These are phyloP conservation scores for Subacronicta megacephala DNA, from an alignment of 2,888 invertebrate genomes.

Conservation along the genomic window DNA sequence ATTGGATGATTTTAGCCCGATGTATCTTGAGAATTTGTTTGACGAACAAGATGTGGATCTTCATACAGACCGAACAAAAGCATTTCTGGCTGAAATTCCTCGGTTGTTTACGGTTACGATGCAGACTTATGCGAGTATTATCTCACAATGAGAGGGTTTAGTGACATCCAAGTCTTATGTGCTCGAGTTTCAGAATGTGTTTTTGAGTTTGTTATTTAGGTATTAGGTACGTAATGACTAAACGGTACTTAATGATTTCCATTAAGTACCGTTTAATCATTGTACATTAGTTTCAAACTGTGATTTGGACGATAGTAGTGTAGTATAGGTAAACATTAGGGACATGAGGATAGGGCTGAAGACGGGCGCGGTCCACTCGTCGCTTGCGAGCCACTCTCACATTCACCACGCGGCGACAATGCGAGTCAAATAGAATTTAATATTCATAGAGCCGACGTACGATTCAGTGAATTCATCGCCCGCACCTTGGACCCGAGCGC, in stretches of 20 bases:
- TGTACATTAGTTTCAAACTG: conserved; percentile 5
- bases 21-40: conserved; percentile 86
- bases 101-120: conserved; percentile 82
- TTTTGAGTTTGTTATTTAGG: conserved; percentile 11
- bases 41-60: conserved; percentile 81
- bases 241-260: no score
- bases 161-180: conserved; percentile 66
- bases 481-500: conserved; percentile 85
- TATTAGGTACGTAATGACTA: neutral
- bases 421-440: conserved; percentile 87
- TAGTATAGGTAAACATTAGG: conserved; percentile 43
- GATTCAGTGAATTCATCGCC: conserved; percentile 88
- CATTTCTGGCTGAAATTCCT: conserved; percentile 79
- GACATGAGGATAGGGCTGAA: conserved; percentile 53
- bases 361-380: conserved; percentile 49
- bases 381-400: conserved; percentile 69
- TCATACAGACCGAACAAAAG: conserved; percentile 77
- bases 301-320: conserved; percentile 15
- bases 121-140: conserved; percentile 74
- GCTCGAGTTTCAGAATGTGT: conserved; percentile 45
- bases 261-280: no score
- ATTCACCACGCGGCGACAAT: conserved; percentile 84
- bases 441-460: conserved; percentile 88
- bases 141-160: conserved; percentile 71
- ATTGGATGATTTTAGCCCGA: conserved; percentile 85